phyloP scores from a whole-genome alignment of 2,888 invertebrate genomes.

The Odontocolon sp. region DNA sequence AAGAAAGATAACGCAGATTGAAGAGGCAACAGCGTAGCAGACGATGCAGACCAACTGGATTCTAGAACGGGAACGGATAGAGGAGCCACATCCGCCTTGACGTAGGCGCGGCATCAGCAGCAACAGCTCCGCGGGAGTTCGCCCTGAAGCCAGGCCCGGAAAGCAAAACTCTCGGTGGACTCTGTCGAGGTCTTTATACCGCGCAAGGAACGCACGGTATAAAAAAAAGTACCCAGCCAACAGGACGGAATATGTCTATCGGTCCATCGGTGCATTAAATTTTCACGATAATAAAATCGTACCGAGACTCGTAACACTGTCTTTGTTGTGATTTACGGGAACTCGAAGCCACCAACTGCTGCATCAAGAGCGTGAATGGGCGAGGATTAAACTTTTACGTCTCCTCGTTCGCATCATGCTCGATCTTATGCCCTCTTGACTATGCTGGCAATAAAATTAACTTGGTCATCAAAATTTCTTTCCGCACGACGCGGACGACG shows the following conservation, averaged over 20 bases:
- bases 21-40: conserved; percentile 10
- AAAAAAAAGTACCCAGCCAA: neutral
- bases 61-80: conserved; percentile 75
- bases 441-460: conserved; percentile 7
- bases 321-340: conserved; percentile 48
- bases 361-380: conserved; percentile 3
- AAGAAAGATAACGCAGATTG: conserved; percentile 27
- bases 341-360: conserved; percentile 23
- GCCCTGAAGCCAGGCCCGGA: conserved; percentile 55
- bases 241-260: conserved; percentile 42
- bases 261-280: conserved; percentile 52
- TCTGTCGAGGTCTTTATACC: neutral
- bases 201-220: conserved; percentile 12
- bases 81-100: conserved; percentile 72
- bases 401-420: conserved; percentile 8
- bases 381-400: conserved; percentile 48
- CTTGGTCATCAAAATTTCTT: conserved; percentile 1
- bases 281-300: conserved; percentile 59
- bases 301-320: conserved; percentile 53
- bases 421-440: neutral
- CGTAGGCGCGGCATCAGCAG: conserved; percentile 62
- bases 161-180: conserved; percentile 40
- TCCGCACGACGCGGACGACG: neutral
- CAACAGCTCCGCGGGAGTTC: conserved; percentile 55
- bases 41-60: conserved; percentile 68